Percentiles rank a stretch among this genome's conserved stretches.
These are phyloP conservation scores for Penaeus japonicus DNA, from an alignment of 1,140 invertebrate genomes.

Conservation along the genomic window DNA sequence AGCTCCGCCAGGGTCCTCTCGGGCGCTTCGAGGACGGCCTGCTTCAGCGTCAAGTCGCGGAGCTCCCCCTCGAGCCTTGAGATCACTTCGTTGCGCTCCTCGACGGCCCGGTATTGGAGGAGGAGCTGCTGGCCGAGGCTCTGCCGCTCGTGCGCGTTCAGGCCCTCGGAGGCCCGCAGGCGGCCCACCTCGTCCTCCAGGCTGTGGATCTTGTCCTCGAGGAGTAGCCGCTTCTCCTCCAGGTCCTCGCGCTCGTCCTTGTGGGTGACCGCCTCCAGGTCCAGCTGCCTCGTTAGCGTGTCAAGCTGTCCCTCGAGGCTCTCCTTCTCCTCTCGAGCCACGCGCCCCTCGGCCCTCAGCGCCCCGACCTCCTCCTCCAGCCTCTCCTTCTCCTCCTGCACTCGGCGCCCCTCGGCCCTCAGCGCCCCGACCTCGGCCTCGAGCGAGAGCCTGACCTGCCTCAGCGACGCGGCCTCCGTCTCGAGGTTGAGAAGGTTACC, in stretches of 20 bases:
- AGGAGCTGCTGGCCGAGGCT: conserved; percentile 36
- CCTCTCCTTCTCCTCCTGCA: neutral
- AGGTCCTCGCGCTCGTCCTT: conserved; percentile 34
- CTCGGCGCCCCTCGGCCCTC: conserved; percentile 6
- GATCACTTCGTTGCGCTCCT: conserved; percentile 27
- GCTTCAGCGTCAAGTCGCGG: neutral
- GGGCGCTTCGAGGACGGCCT: neutral
- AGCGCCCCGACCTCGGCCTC: conserved; percentile 40
- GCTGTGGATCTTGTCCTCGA: neutral
- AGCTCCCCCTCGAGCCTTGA: conserved; percentile 22
- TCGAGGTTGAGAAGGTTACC: conserved; percentile 44
- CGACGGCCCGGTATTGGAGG: conserved; percentile 23
- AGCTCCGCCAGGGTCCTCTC: neutral
- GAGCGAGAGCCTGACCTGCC: neutral
- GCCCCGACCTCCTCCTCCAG: conserved; percentile 36
- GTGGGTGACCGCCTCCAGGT: conserved; percentile 25
- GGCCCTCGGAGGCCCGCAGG: conserved; percentile 2
- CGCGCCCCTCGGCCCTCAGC: neutral
- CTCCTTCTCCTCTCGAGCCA: conserved; percentile 6
- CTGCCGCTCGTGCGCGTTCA: conserved; percentile 23
- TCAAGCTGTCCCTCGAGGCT: conserved; percentile 24
- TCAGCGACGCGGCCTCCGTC: conserved; percentile 37
- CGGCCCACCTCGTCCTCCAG: conserved; percentile 13
- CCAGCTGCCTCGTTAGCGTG: conserved; percentile 25
- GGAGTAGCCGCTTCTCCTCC: neutral